phyloP scores from a whole-genome alignment of 2,888 invertebrate species.

The Aquatica leii region DNA sequence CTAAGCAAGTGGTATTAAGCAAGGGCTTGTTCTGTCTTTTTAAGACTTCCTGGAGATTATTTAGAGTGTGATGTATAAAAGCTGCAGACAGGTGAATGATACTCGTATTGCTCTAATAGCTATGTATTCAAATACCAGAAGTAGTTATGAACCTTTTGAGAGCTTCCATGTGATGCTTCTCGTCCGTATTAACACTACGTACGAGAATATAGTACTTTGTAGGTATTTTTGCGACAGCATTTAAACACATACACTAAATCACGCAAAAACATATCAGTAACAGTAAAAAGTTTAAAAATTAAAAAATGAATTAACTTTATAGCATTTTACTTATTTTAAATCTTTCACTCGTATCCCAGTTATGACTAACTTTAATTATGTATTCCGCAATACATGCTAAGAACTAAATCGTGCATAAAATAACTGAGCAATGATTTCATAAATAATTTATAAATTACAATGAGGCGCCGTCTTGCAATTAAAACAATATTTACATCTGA shows the following conservation, averaged over 20 bases:
- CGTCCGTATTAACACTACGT: not conserved
- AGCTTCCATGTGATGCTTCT: not conserved
- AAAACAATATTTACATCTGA: slow-evolving; percentile 5
- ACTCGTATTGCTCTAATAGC: slow-evolving; percentile 45
- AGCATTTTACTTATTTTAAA: too few relatives aligned
- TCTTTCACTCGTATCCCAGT: too few relatives aligned
- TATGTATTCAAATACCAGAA: slow-evolving; percentile 46
- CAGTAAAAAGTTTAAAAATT: too few relatives aligned
- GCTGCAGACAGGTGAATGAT: slow-evolving; percentile 41
- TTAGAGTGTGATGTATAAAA: slow-evolving; percentile 48
- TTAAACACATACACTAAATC: too few relatives aligned
- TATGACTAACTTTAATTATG: too few relatives aligned
- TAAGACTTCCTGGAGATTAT: slow-evolving; percentile 49
- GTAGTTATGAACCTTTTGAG: slow-evolving; percentile 23
- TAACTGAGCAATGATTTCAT: slow-evolving; percentile 9
- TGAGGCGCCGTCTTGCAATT: slow-evolving; percentile 3
- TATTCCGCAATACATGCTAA: not conserved
- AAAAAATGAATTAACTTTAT: too few relatives aligned
- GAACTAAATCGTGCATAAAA: slow-evolving; percentile 2
- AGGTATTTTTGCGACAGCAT: too few relatives aligned
- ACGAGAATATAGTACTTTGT: too few relatives aligned
- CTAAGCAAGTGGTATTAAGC: slow-evolving; percentile 32
- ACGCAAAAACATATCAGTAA: too few relatives aligned
- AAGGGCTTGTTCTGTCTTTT: slow-evolving; percentile 39
- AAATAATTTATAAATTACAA: slow-evolving; percentile 7